Evolutionary conservation across 2,888 invertebrate genomes (phyloP), one percentile per base, ranked within the genome.

Genomic region (Drosophila paracracens): DNA sequence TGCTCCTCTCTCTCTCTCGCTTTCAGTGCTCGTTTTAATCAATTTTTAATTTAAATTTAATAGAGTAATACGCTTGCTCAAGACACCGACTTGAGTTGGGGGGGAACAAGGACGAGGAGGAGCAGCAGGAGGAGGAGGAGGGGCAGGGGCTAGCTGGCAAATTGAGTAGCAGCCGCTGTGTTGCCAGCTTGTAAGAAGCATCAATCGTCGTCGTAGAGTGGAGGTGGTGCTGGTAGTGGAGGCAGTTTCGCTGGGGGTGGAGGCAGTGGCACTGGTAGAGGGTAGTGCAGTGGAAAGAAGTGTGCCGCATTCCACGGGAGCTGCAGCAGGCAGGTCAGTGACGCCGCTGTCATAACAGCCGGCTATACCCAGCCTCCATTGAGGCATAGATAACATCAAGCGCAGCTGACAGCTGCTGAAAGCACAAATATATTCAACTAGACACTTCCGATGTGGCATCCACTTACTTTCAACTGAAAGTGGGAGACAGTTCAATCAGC

Each of bases 21-120:
- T 35, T 52, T 56, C 62, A 61, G 71, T 70, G 84, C 87, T 83
- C 87, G 68, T 87, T 91, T 91, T 91, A 90, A 90, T 90, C 90
- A 90, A 90, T 91, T 90, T 91, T 91, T 91, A 91, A 90, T 90
- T 90, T 83, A 91, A 91, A 90, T 89, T 86, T 88, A 89, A 89
- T 89, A 89, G 84, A 88, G 90, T 86, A 86, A 89, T 82, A 79
- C 74, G 76, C 86, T 79, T 56, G 50, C 67, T 65, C 74, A 57
- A 21, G 57, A 33, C 57, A 62, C n/a, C 33, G 16, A 11, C 29
- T 8, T 43, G 11, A 46, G 16, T 46, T 46, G 7, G 8, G 7
- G n/a, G 21, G 46, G 16, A 46, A 25, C 25, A 10, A 13, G 35
- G 36, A 25, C 27, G 6, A 8, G 31, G 6, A 8, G 31, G n/a